Percentiles rank a stretch among this genome's conserved stretches.
Evolutionary conservation across 2,888 invertebrate species (phyloP).

Genomic region (Clanis bilineata): DNA sequence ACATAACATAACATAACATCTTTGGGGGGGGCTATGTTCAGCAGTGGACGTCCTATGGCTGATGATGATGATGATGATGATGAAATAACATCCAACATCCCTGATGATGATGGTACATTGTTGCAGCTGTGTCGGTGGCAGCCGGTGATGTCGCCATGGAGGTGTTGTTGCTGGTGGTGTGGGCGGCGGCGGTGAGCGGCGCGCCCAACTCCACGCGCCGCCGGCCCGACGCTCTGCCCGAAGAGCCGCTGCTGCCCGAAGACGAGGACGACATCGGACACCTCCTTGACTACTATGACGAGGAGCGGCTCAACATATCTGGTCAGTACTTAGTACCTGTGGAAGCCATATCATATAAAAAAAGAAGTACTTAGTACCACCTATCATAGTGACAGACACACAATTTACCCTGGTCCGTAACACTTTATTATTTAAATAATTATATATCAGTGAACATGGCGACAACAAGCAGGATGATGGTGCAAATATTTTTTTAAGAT

Average conservation of each 20-base stretch:
- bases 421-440: no score
- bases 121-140: slow-evolving; percentile 5
- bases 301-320: slow-evolving; percentile 71
- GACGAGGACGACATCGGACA: slow-evolving; percentile 57
- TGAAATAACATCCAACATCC: background rate
- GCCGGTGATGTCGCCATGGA: slow-evolving; percentile 76
- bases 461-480: no score
- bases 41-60: no score
- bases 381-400: no score
- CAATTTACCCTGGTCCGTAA: no score
- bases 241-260: slow-evolving; percentile 48
- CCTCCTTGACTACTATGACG: slow-evolving; percentile 72
- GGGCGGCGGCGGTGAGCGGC: slow-evolving; percentile 69
- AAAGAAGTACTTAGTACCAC: no score
- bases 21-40: no score
- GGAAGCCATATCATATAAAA: no score
- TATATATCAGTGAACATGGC: no score
- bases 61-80: background rate
- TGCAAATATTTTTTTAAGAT: no score
- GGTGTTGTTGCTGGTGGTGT: slow-evolving; percentile 69
- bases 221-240: slow-evolving; percentile 51
- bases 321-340: slow-evolving; percentile 43
- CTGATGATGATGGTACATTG: no score
- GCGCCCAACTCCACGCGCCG: slow-evolving; percentile 62
- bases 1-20: no score